Evolutionary conservation across 1,140 invertebrate species (phyloP), one percentile per base, ranked within the genome.

Genomic region (Drosophila triauraria): DNA sequence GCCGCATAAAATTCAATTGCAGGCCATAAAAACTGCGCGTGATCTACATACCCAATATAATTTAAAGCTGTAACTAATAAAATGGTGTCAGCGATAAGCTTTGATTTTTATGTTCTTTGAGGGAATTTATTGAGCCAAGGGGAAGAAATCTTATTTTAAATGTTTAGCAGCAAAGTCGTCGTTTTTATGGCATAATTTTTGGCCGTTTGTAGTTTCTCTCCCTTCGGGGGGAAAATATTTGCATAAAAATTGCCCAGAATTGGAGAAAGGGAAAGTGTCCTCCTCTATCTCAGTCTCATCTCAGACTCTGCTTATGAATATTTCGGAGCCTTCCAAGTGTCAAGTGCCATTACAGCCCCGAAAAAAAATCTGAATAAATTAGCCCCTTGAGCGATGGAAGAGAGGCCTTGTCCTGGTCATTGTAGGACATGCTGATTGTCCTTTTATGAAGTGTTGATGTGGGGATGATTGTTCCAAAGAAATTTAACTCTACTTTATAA

Each of bases 1-100:
- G 57, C 38, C 64, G 17, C 63, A 88, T 87, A 87, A 87, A 87
- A 87, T 88, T 87, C 84, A 87, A 87, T 87, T 87, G 84, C 84
- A 68, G 74, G 71, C 42, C 78, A 70, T 88, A 84, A 87, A 84
- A 84, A 75, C 69, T 90, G 83, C 67, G 83, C 83, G 67, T 87
- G 76, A 82, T 87, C 79, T 79, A 87, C 69, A 81, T 76, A 80
- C 56, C 69, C 48, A 81, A 80, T 74, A 88, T 76, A 83, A 87
- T 84, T 84, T 88, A 78, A 87, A 87, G 84, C 84, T 83, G 68
- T 83, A 84, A 87, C 83, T 87, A 87, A 87, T 87, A 87, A 87
- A 88, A 88, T 57, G 71, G 69, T 54, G 69, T 54, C 65, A 63
- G 68, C 68, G 84, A 88, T 87, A 87, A 87, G 84, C 67, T 90